Evolutionary conservation across 2,113 vertebrate species (phyloP), one percentile per base, ranked within the genome.

Genomic region (Sinocyclocheilus anshuiensis): DNA sequence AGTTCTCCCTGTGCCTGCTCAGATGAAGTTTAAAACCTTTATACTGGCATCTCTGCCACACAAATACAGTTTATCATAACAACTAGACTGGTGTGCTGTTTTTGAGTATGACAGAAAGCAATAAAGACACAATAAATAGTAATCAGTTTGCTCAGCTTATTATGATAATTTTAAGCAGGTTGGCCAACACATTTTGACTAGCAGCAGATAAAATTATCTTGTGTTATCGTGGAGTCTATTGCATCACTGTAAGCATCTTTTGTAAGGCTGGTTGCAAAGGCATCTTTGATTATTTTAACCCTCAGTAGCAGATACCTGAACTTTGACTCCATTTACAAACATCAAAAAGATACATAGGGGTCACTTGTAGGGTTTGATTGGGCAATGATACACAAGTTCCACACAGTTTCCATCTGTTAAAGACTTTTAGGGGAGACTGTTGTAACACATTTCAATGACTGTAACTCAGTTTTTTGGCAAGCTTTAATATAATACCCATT

Each of bases 301-400:
- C 61, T 22, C 16, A 6, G 15, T 29, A 50, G 42, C 39, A 50
- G 24, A 24, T 29, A 48, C 39, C 39, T 24, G 16, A 82, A 24
- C 63, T 69, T 82, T 82, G 63, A 33, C 63, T 81, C n/a, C 1
- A 20, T 67, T 81, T 48, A 26, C 59, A 67, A 15, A 81, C 24
- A 81, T 81, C 39, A 10, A 77, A 6, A 48, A 50, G 42, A 82
- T 50, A 10, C 10, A 18, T 8, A 82, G 42, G n/a, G 42, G 63
- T 69, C 26, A 69, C 24, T 29, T 48, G 4, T 22, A 33, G 33
- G 33, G 1, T 63, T 10, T 81, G 78, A 10, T 9, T 42, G 7
- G 20, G 22, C 57, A 80, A 13, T 18, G 36, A 42, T 29, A 15
- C 39, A 26, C 36, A 36, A 9, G 15, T 33, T 36, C 6, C 18